Evolutionary conservation across 2,113 vertebrate genomes (phyloP).

Genomic region (Corythaixoides concolor): DNA sequence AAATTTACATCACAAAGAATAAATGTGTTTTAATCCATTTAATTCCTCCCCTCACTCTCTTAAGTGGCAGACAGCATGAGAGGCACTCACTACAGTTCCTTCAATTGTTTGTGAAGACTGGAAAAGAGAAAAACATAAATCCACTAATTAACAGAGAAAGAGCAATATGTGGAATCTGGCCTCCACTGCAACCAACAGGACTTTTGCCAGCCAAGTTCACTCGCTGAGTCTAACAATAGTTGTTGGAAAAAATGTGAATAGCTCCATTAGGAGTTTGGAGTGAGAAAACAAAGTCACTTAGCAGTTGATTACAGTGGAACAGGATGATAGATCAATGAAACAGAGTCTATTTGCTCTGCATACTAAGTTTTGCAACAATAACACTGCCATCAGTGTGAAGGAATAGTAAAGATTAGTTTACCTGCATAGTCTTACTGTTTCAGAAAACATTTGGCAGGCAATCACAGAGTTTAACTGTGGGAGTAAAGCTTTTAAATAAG

Average conservation of each 20-base stretch:
- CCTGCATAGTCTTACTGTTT: not conserved
- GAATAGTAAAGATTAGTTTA: not conserved
- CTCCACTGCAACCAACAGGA: not conserved
- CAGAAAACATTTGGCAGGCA: not conserved
- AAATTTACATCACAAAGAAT: slow-evolving; percentile 54
- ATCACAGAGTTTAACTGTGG: not conserved
- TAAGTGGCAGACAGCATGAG: slow-evolving; percentile 4
- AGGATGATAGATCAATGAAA: not conserved
- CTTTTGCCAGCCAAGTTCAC: slow-evolving; percentile 29
- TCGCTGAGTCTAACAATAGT: slow-evolving; percentile 30
- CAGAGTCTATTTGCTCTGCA: not conserved
- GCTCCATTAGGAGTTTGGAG: slow-evolving; percentile 1
- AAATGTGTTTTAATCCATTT: slow-evolving; percentile 36
- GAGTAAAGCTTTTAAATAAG: not conserved
- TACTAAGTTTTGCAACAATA: not conserved
- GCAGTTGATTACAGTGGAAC: not conserved
- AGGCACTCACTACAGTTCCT: not conserved
- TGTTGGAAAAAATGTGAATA: slow-evolving; percentile 9
- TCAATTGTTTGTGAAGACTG: slow-evolving; percentile 5
- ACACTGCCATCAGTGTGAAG: not conserved
- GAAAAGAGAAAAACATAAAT: slow-evolving; percentile 35
- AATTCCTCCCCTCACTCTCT: slow-evolving; percentile 27
- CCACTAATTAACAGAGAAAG: slow-evolving; percentile 41
- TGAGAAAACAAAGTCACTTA: not conserved
- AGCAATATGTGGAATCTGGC: not conserved